Evolutionary conservation across 2,113 vertebrate species (phyloP).

Genomic region (Apaloderma vittatum): DNA sequence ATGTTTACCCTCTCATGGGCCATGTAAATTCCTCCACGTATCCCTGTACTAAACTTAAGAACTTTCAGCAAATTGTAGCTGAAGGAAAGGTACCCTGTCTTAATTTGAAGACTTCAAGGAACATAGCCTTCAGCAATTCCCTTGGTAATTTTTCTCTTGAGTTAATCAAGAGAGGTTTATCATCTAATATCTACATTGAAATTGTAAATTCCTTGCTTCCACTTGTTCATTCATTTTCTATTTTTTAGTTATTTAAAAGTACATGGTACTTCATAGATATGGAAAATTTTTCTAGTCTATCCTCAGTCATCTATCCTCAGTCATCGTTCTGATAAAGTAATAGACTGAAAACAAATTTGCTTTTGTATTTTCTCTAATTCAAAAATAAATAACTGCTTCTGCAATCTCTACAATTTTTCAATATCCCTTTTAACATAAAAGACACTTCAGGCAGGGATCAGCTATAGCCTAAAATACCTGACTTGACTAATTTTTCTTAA

Average conservation of each 20-base stretch:
- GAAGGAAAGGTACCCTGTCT: neutral
- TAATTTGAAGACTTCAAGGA: neutral
- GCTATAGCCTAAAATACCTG: neutral
- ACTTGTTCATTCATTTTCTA: neutral
- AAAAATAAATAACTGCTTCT: neutral
- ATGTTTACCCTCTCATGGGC: neutral
- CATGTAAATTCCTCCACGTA: neutral
- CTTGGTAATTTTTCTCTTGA: neutral
- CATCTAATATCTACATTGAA: neutral
- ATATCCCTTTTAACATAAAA: neutral
- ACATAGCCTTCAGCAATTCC: neutral
- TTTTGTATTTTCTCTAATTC: neutral
- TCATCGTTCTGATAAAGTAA: neutral
- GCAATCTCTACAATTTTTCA: neutral
- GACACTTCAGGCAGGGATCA: neutral
- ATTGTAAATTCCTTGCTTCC: neutral
- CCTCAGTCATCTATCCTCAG: neutral
- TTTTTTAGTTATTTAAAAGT: neutral
- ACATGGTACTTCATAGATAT: neutral
- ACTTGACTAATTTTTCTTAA: neutral
- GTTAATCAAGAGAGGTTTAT: neutral
- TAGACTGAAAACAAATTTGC: neutral
- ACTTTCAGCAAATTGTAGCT: neutral
- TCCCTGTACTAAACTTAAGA: neutral
- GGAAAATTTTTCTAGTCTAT: neutral